Base-by-base conservation (phyloP, 2,797 vertebrate genomes). In the Sebastes itinus region DNA sequence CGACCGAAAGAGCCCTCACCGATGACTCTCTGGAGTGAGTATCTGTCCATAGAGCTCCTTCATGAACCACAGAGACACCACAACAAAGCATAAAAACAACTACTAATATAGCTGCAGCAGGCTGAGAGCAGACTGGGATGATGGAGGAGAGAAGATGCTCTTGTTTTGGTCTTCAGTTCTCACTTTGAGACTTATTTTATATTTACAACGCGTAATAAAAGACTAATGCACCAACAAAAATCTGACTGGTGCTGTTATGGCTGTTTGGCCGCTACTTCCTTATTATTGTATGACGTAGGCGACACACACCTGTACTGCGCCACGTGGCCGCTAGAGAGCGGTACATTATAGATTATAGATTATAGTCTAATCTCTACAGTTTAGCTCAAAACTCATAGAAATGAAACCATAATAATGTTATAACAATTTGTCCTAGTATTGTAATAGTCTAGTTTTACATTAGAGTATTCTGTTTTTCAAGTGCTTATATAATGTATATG, bases 1-100 rank as follows among this genome's bases (percentile, higher is more conserved):
- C 96, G 93, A 22, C 97, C 97, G 8, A 99, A 99, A 6, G 98
- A 97, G 0, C 98, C 97, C 68, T 97, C 95, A 4, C 97, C 98
- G 3, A 99, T 92, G 27, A 96, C 92, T 68, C 84, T 95, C 60
- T 97, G 86, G 4, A 96, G 14, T 0, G 76, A 55, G 58, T 98
- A 99, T n/a, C 85, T 80, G 25, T 98, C 97, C 98, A 99, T 98
- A 1, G 35, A 73, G 52, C 25, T 13, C 14, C 23, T 78, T 27
- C 12, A 28, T 7, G 56, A 62, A 52, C 4, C 42, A 71, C 56
- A 75, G 13, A 76, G 10, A 74, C 1, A 58, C 3, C 28, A 69
- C 8, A 46, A 72, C 8, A 28, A 4, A 22, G 5, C 3, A 59
- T 3, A 13, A 3, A 33, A 11, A 27, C 4, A 28, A 10, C n/a